These are phyloP conservation scores for Phengaris arion DNA, from an alignment of 2,888 invertebrate genomes.

Conservation along the genomic window DNA sequence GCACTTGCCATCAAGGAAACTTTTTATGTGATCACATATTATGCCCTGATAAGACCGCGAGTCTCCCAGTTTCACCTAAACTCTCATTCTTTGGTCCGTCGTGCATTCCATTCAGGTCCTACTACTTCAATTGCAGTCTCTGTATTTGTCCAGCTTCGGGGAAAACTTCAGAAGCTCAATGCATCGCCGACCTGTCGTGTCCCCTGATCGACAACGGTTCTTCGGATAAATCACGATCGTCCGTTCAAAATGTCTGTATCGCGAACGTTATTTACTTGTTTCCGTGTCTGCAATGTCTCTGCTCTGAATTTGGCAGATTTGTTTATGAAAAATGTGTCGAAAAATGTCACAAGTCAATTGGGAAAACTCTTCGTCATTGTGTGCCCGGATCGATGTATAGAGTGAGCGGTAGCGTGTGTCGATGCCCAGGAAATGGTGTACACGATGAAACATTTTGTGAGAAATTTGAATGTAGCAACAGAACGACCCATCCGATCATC, in stretches of 20 bases:
- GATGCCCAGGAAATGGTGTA: constrained; percentile 55
- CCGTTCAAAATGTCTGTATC: constrained; percentile 55
- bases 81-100: constrained; percentile 41
- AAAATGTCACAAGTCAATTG: constrained; percentile 48
- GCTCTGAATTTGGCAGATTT: constrained; percentile 60
- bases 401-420: constrained; percentile 59
- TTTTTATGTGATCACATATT: constrained; percentile 53
- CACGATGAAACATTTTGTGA: constrained; percentile 52
- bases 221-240: constrained; percentile 35
- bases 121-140: constrained; percentile 63
- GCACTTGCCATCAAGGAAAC: constrained; percentile 60
- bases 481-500: constrained; percentile 40
- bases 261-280: constrained; percentile 68
- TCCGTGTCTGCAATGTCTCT: constrained; percentile 62
- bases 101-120: constrained; percentile 62
- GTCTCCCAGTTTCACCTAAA: constrained; percentile 26
- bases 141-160: constrained; percentile 67
- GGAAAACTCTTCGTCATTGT: constrained; percentile 44
- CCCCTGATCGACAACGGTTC: constrained; percentile 40
- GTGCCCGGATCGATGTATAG: constrained; percentile 57
- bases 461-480: constrained; percentile 45
- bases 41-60: constrained; percentile 46
- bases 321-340: constrained; percentile 56
- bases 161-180: constrained; percentile 55
- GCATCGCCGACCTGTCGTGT: constrained; percentile 61